Evolutionary conservation across 2,113 vertebrate genomes (phyloP).

Genomic region (Rhinolophus ferrumequinum): DNA sequence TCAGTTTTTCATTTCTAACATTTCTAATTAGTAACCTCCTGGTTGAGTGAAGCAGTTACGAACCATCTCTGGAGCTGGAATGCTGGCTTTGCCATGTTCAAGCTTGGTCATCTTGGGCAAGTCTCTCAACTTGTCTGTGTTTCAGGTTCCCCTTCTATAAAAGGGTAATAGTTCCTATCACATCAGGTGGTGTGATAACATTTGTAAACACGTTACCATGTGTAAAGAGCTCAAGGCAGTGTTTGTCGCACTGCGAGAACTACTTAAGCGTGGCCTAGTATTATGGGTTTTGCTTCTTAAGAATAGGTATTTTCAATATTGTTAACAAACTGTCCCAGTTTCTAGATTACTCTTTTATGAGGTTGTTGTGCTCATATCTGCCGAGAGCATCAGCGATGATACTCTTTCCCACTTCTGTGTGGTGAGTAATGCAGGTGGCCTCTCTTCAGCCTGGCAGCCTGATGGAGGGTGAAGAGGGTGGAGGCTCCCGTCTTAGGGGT

Average conservation of each 20-base stretch:
- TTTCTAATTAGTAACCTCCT: not conserved
- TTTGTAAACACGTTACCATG: not conserved
- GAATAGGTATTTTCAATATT: not conserved
- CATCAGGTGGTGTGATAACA: not conserved
- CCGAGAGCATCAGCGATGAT: not conserved
- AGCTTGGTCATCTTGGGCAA: not conserved
- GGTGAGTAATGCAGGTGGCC: not conserved
- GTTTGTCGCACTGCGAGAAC: too few species aligned
- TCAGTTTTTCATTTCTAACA: not conserved
- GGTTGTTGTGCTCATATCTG: not conserved
- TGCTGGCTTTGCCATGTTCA: not conserved
- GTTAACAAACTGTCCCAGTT: not conserved
- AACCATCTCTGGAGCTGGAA: not conserved
- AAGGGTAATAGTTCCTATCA: not conserved
- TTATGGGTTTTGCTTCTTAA: not conserved
- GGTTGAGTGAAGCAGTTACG: not conserved
- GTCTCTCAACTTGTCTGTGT: too few species aligned
- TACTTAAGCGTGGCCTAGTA: not conserved
- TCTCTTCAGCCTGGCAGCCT: not conserved
- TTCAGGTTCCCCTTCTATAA: not conserved
- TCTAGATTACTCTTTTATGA: not conserved
- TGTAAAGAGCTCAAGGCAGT: not conserved
- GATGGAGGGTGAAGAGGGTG: not conserved
- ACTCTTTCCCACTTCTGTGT: not conserved
- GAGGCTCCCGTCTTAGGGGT: not conserved